Conservation (phyloP, 2,113 vertebrate genomes). For the Seriola quinqueradiata region DNA sequence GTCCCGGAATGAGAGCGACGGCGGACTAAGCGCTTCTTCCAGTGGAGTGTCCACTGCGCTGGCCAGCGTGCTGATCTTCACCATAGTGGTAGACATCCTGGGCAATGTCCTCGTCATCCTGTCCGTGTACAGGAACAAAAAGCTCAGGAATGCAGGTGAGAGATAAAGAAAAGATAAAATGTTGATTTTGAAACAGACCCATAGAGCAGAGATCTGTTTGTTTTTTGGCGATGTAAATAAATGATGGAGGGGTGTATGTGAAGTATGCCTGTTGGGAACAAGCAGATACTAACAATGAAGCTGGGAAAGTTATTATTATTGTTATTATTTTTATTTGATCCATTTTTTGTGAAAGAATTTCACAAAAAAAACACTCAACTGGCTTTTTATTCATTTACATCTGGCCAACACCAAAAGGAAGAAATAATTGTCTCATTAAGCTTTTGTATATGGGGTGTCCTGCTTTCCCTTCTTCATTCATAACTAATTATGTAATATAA, state of each 20-base stretch:
- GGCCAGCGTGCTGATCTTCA: constrained; percentile 88
- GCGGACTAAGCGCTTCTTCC: constrained; percentile 56
- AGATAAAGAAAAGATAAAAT: neutral
- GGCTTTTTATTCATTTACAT: neutral
- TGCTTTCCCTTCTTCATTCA: constrained; percentile 44
- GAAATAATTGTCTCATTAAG: neutral
- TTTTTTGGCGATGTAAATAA: neutral
- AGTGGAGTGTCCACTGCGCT: constrained; percentile 81
- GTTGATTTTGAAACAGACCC: neutral
- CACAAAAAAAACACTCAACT: neutral
- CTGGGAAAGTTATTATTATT: neutral
- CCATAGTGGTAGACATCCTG: constrained; percentile 88
- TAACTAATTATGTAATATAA: constrained; percentile 60
- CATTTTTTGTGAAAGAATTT: neutral
- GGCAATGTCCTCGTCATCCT: constrained; percentile 88
- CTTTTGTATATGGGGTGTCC: neutral
- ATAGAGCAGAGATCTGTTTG: neutral
- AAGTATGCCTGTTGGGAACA: neutral
- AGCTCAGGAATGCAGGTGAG: constrained; percentile 89
- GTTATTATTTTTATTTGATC: neutral
- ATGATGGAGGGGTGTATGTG: neutral
- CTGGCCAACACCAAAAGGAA: neutral
- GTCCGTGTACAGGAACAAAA: constrained; percentile 89
- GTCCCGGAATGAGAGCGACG: constrained; percentile 67
- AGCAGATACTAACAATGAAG: neutral